These are phyloP conservation scores for Drosophila fulvimacula DNA, from an alignment of 2,888 invertebrate species.

Conservation along the genomic window DNA sequence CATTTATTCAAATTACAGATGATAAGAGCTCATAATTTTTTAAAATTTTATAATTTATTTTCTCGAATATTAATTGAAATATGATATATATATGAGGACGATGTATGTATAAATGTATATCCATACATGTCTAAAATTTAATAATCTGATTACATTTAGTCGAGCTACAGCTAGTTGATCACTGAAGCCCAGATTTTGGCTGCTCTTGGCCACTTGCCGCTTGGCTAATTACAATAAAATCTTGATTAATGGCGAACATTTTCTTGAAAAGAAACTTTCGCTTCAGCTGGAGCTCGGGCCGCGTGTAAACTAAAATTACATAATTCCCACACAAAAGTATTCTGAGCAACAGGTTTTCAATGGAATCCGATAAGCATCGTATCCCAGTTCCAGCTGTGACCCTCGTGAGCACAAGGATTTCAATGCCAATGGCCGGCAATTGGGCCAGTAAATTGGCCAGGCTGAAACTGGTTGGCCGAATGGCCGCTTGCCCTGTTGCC, in stretches of 20 bases:
- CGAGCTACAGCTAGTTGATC: background rate
- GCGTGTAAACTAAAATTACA: constrained; percentile 61
- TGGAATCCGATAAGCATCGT: constrained; percentile 51
- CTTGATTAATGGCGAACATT: constrained; percentile 35
- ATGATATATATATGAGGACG: background rate
- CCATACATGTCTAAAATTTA: background rate
- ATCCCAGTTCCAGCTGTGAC: constrained; percentile 45
- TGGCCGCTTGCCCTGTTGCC: background rate
- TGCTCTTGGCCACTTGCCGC: constrained; percentile 32
- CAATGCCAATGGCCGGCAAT: constrained; percentile 76
- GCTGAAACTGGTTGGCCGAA: constrained; percentile 59
- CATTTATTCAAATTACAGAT: background rate
- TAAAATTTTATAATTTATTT: background rate
- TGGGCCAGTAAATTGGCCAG: constrained; percentile 67
- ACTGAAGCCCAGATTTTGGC: constrained; percentile 5
- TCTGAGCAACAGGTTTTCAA: constrained; percentile 69
- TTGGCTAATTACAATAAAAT: constrained; percentile 22
- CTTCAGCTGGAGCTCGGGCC: constrained; percentile 14
- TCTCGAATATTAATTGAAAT: background rate
- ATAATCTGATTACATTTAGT: background rate
- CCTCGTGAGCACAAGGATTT: constrained; percentile 69
- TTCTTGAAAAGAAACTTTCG: constrained; percentile 39
- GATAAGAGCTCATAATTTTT: background rate
- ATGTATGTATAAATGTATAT: background rate
- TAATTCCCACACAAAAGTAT: constrained; percentile 58